phyloP scores from a whole-genome alignment of 30 jellyfish, hydroid and myxozoan genomes.

The Euphysa ruthae region DNA sequence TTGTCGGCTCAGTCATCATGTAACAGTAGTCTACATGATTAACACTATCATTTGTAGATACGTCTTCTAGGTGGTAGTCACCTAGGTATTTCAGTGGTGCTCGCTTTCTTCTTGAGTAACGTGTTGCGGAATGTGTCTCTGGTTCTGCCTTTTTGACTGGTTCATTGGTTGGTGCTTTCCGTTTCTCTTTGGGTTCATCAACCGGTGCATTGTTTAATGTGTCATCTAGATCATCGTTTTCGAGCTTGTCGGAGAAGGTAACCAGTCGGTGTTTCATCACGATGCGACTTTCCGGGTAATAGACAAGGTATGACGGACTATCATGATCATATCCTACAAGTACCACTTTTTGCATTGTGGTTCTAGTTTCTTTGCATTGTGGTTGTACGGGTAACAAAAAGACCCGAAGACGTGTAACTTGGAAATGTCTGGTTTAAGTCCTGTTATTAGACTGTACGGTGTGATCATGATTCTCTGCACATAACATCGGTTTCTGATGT shows the following conservation, averaged over 20 bases:
- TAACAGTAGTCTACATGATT: slow-evolving; percentile 27
- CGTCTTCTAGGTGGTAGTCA: slow-evolving; percentile 16
- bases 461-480: slow-evolving; percentile 31
- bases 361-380: slow-evolving; percentile 16
- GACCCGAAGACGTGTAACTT: slow-evolving; percentile 43
- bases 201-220: background rate
- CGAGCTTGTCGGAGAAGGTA: slow-evolving; percentile 7
- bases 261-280: slow-evolving; percentile 24
- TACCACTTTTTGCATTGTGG: slow-evolving; percentile 8
- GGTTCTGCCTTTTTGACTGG: background rate
- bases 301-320: slow-evolving; percentile 40
- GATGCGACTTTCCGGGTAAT: slow-evolving; percentile 19
- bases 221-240: background rate
- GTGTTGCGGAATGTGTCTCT: background rate
- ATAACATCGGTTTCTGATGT: slow-evolving; percentile 52
- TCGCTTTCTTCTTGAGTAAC: slow-evolving; percentile 24
- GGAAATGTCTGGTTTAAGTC: slow-evolving; percentile 33
- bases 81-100: slow-evolving; percentile 12
- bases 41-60: background rate
- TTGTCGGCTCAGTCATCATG: slow-evolving; percentile 5
- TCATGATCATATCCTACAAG: slow-evolving; percentile 40
- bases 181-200: background rate
- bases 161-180: background rate
- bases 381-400: slow-evolving; percentile 36
- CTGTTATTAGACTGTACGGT: slow-evolving; percentile 42